Percentiles rank a stretch among this genome's conserved stretches.
These are phyloP conservation scores for Psococerastis gibbosa DNA, from an alignment of 2,888 invertebrate genomes.

Conservation along the genomic window DNA sequence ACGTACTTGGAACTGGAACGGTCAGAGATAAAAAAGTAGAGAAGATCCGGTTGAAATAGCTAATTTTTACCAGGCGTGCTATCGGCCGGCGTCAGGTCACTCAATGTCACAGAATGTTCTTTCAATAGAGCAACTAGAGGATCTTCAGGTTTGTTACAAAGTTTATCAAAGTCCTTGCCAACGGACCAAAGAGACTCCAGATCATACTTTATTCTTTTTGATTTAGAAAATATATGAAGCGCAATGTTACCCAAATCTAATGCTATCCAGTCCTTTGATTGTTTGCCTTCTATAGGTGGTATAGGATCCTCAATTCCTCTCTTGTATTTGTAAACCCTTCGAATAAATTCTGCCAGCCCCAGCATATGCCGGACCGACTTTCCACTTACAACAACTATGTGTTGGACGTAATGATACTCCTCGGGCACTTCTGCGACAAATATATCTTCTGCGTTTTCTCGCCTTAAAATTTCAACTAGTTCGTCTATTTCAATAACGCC, in stretches of 20 bases:
- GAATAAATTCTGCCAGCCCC: constrained; percentile 53
- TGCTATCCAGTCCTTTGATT: constrained; percentile 68
- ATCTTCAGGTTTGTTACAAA: not conserved
- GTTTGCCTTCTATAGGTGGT: constrained; percentile 59
- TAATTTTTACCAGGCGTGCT: too few relatives aligned
- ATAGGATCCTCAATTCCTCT: constrained; percentile 37
- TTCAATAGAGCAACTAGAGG: not conserved
- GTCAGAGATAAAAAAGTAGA: too few relatives aligned
- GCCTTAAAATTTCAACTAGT: constrained; percentile 49
- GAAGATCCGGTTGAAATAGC: too few relatives aligned
- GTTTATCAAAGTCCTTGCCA: constrained; percentile 53
- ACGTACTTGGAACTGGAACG: too few relatives aligned
- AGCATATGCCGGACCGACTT: constrained; percentile 53
- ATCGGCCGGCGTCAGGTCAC: not conserved
- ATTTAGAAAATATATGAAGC: constrained; percentile 63
- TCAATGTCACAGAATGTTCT: not conserved
- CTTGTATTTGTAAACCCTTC: constrained; percentile 58
- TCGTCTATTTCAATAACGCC: constrained; percentile 86
- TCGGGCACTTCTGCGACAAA: constrained; percentile 60
- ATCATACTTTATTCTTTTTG: constrained; percentile 54
- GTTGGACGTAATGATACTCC: constrained; percentile 61
- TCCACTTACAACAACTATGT: constrained; percentile 63
- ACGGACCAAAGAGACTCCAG: constrained; percentile 83
- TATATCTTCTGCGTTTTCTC: constrained; percentile 61
- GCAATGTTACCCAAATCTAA: constrained; percentile 86